Evolutionary conservation across 2,113 vertebrate genomes (phyloP), one percentile per base, ranked within the genome.

Genomic region (Zeus faber): DNA sequence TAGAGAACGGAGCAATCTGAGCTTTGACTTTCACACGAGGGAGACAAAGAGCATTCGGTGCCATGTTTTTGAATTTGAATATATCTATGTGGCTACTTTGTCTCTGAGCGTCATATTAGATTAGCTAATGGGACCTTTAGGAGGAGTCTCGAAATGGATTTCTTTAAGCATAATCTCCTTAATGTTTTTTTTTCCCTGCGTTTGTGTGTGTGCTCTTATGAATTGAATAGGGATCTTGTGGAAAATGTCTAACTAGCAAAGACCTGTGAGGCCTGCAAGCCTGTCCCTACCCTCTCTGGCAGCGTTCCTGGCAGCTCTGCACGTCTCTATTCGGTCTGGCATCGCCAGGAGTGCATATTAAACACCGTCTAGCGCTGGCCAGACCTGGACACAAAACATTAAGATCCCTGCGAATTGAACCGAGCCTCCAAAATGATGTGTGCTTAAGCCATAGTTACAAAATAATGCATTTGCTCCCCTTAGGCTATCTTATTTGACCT

Each of bases 331-430:
- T 65, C 65, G 65, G 55, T 49, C 54, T 70, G 50, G 62, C 60
- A 65, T 70, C 64, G 54, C 51, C 63, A 54, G 67, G n/a, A 70
- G 74, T 70, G 79, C 81, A 83, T 84, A 80, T 68, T 72, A 83
- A 83, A 76, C 76, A 76, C 64, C 57, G 25, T 20, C 56, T 58
- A 39, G 31, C 62, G 55, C 53, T 65, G 51, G 72, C 64, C 63
- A 64, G 61, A 64, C 50, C 62, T 58, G 48, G 53, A 62, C 73
- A 22, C 53, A 72, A 76, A 76, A 67, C 70, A 78, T 24, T 71
- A 72, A 74, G 70, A 81, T 77, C 71, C 70, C 52, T 31, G 17
- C 37, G 70, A 55, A 77, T 73, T 74, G 76, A 45, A 23, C 45
- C 54, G 65, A 45, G 69, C 60, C 62, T 67, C 51, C 55, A 55